Percentiles rank a stretch among this genome's conserved stretches.
These are phyloP conservation scores for Cyanoramphus novaezelandiae DNA, from an alignment of 2,113 vertebrate genomes.

Conservation along the genomic window DNA sequence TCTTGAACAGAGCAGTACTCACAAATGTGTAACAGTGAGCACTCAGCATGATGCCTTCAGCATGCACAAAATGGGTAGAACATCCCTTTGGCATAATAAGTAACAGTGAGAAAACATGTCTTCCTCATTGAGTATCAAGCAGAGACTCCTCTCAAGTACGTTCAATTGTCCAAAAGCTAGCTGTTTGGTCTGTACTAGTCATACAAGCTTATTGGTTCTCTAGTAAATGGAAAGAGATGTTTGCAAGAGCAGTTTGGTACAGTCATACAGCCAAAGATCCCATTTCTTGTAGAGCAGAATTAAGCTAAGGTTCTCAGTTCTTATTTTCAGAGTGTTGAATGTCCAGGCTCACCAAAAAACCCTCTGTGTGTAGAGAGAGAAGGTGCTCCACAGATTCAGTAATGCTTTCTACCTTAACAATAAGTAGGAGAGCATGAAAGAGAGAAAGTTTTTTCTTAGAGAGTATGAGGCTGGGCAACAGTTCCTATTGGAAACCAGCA, in stretches of 20 bases:
- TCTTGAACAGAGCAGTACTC: neutral
- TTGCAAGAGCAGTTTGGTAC: neutral
- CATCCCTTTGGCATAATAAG: neutral
- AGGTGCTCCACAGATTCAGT: neutral
- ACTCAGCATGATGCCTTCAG: neutral
- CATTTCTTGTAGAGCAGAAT: neutral
- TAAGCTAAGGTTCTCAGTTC: neutral
- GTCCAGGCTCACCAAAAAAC: neutral
- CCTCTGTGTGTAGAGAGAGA: neutral
- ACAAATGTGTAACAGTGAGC: neutral
- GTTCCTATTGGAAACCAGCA: neutral
- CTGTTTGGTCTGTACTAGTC: neutral
- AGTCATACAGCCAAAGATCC: neutral
- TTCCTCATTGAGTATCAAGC: neutral
- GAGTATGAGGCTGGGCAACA: neutral
- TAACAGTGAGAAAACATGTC: neutral
- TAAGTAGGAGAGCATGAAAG: neutral
- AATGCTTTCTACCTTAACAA: neutral
- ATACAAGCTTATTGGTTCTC: neutral
- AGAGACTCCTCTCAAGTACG: neutral
- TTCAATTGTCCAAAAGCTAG: neutral
- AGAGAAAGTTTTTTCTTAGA: neutral
- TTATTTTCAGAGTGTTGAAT: neutral
- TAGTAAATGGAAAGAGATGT: neutral
- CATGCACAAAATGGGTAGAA: neutral